Base-by-base conservation (phyloP, 2,797 vertebrate species). In the Schizopygopsis malacanthus region DNA sequence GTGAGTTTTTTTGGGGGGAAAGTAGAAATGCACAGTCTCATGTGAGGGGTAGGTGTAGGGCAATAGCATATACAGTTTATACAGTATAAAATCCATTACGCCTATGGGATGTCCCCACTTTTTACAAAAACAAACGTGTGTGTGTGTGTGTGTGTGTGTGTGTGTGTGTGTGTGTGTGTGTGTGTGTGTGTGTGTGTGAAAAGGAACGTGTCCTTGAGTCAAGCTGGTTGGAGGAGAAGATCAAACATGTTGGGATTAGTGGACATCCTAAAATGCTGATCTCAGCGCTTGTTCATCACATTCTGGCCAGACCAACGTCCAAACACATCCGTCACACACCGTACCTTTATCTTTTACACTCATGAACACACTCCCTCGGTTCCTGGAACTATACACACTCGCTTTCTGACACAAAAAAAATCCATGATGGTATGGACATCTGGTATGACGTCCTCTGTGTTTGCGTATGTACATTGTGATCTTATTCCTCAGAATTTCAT, bases 241-340 rank as follows among this genome's bases (percentile, higher is more conserved):
- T 79, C 52, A 61, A 85, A 79, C 50, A 67, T 56, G 75, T 71
- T 85, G 50, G 75, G 75, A 85, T 85, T 71, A 71, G 67, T 37
- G 37, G 8, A 61, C 43, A 22, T 71, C 11, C 37, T 79, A 43
- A 78, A 45, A 71, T 79, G 83, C 83, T 79, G 83, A 85, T 56
- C n/a, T 71, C 65, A 79, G 83, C 11, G 4, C 50, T 70, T 79
- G 39, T 67, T 37, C 56, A 39, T 73, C 56, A 76, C 43, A 4
- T 59, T 13, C 65, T 11, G 76, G 54, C 76, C 67, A 63, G 4
- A 72, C 47, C 20, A 65, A 15, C 33, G 1, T 72, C 39, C 50
- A 79, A 70, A 79, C 63, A 54, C 81, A 77, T 67, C 59, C 28
- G 6, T 83, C 72, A 85, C 65, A n/a, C 16, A 37, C 81, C 69